Base-by-base conservation (phyloP, 2,888 invertebrate species). In the Oegoconia quadripuncta region DNA sequence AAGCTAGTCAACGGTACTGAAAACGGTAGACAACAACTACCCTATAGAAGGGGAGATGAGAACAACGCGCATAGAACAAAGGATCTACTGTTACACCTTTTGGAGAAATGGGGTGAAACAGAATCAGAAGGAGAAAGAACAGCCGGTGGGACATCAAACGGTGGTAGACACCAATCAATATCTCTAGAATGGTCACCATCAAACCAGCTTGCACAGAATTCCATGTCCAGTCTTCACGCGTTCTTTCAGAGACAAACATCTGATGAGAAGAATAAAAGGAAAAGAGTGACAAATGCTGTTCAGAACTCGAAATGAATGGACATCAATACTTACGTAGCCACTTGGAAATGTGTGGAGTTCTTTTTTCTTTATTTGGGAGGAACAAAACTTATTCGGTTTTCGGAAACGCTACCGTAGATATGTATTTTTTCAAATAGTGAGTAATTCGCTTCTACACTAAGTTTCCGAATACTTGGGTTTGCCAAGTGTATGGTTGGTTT, bases 181-280 rank as follows among this genome's bases (percentile, higher is more conserved):
- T 94, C 94, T 17, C 80, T 93, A 34, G 94, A 94, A 58, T 94
- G 92, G 91, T 91, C 92, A 16, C 90, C 93, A 7, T 90, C 91
- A 14, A 93, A 93, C 52, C 91, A 91, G 44, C 80, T 95, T 34
- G 94, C 93, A 23, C 92, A 94, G 62, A 91, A 90, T 55, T 93
- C 95, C 6, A 94, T 95, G 88, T 93, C 93, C 53, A 94, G 95
- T 39, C 88, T 95, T 29, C 94, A 95, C 52, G 93, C 92, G 39
- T 95, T 94, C 81, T 95, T 94, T 72, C 92, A 93, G 76, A 78
- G 90, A 46, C 90, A 91, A 67, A 88, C 90, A 22, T 82, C 88
- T 13, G 82, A 84, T 29, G 87, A 86, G 44, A 86, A 87, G 46
- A 60, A 69, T 26, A 79, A 81, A 48, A 72, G 79, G 48, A 84